Percentiles rank a stretch among this genome's conserved stretches.
phyloP scores from a whole-genome alignment of 2,888 invertebrate genomes.

The Leptopterna dolabrata region DNA sequence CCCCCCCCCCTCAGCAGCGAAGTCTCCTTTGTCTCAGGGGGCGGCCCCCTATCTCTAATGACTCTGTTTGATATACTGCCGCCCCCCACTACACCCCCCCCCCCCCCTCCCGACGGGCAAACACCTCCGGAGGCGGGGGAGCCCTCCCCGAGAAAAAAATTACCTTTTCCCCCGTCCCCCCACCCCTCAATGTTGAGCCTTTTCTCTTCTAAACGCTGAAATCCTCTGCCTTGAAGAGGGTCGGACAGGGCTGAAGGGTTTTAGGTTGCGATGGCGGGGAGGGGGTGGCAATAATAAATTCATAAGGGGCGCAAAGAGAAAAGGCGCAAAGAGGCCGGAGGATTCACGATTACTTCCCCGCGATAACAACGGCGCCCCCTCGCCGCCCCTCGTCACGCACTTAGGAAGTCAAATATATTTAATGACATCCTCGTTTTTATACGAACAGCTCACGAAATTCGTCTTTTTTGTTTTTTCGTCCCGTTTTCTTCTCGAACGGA shows the following conservation, averaged over 20 bases:
- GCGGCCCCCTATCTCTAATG: conserved; percentile 51
- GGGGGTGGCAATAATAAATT: conserved; percentile 43
- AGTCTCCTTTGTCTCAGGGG: conserved; percentile 41
- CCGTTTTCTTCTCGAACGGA: background rate
- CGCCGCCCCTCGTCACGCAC: background rate
- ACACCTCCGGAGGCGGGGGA: background rate
- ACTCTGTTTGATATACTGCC: conserved; percentile 54
- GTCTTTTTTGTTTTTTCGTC: no score
- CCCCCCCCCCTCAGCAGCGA: background rate
- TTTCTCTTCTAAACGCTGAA: conserved; percentile 32
- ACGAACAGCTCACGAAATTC: background rate
- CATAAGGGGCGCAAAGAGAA: conserved; percentile 46
- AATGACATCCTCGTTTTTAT: conserved; percentile 42
- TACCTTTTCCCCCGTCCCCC: background rate
- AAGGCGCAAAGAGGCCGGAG: background rate
- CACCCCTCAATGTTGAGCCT: background rate
- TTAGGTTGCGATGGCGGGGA: background rate
- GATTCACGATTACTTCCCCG: conserved; percentile 42
- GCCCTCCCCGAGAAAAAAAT: conserved; percentile 6
- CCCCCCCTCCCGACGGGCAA: background rate
- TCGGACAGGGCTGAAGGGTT: background rate
- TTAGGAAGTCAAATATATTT: conserved; percentile 43
- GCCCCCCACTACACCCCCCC: background rate
- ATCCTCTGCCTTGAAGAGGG: conserved; percentile 36
- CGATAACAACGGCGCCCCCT: conserved; percentile 17